Conservation (phyloP, 2,113 vertebrate species). For the Accipiter cooperii region DNA sequence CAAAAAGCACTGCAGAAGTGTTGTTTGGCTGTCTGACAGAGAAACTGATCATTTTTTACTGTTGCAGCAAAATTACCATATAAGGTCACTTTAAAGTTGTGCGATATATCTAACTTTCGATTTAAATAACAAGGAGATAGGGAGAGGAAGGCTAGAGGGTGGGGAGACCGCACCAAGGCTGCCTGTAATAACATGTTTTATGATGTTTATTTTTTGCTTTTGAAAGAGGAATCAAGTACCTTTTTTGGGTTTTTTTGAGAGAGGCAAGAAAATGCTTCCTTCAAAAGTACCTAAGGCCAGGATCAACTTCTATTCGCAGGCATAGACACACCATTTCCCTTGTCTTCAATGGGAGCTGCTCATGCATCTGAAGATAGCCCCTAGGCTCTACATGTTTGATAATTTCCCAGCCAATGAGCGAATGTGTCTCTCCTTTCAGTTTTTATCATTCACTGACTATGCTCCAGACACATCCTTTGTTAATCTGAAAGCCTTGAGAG, state of each 20-base stretch:
- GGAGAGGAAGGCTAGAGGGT: background rate
- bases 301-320: background rate
- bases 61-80: slow-evolving; percentile 34
- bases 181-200: background rate
- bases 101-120: background rate
- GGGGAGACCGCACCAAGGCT: background rate
- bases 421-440: background rate
- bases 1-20: background rate
- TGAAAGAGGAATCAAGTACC: background rate
- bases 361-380: background rate
- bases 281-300: background rate
- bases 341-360: background rate
- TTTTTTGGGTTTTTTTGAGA: background rate
- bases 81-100: slow-evolving; percentile 23
- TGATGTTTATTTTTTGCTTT: background rate
- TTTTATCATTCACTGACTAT: background rate
- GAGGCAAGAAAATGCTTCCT: background rate
- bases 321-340: background rate
- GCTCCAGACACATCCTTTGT: background rate
- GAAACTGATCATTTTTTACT: slow-evolving; percentile 49
- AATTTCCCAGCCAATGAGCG: background rate
- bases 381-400: background rate
- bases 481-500: background rate
- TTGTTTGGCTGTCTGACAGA: slow-evolving; percentile 49
- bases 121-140: slow-evolving; percentile 2